Evolutionary conservation across 2,797 vertebrate species (phyloP), one percentile per base, ranked within the genome.

Genomic region (Brotula barbata): DNA sequence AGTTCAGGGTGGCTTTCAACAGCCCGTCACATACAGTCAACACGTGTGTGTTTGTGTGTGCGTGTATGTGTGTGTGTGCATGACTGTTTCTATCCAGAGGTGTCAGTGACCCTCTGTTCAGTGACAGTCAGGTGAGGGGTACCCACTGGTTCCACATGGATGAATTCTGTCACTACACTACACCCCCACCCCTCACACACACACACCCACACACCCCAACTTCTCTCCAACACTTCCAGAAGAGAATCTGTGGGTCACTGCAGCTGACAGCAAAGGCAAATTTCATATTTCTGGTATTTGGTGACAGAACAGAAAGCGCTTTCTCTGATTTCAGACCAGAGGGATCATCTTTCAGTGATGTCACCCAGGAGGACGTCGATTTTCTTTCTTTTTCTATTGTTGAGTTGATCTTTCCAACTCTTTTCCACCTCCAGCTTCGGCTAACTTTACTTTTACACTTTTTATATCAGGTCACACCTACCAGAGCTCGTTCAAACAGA

Each of bases 271-370:
- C 59, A 59, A 81, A 74, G 51, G 58, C 41, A 69, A 28, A 28
- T 28, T 73, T 41, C 31, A 33, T 11, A 45, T 63, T 68, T 66
- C 47, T 78, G 45, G 59, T 25, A 52, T 67, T 68, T 7, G 0
- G 55, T 58, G 58, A 73, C 71, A 76, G 45, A 47, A 47, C 44
- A 41, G 5, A 58, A 63, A 33, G 72, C 62, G 16, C 31, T 46
- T 25, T 25, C 23, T 5, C 52, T 42, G 52, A 46, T 46, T 57
- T 37, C 43, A 22, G 43, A 46, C 16, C 11, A 36, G 23, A 16
- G 37, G 55, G 20, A 37, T 58, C 43, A 28, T 51, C 51, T 78
- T 79, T 77, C 79, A 69, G 58, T 72, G 68, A 83, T 73, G 60
- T 84, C 81, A 76, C 48, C 43, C 31, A 5, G 43, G 73, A 75